Conservation (phyloP, 1,140 invertebrate species). For the Homalodisca vitripennis region DNA sequence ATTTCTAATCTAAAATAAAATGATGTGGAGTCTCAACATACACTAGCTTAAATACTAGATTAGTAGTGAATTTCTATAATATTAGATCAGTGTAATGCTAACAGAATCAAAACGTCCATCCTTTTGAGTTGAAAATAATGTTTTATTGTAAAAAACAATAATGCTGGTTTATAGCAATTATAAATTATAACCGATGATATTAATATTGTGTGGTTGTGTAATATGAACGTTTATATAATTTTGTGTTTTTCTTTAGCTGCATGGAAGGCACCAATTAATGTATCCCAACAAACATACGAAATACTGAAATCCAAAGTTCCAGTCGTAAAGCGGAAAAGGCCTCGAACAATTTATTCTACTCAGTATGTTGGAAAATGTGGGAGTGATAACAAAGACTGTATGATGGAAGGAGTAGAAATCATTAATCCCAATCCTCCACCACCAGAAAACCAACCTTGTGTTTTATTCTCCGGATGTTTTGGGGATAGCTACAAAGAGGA, state of each 20-base stretch:
- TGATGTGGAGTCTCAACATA: too few relatives aligned
- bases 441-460: constrained; percentile 45
- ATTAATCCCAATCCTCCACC: constrained; percentile 50
- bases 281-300: constrained; percentile 82
- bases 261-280: constrained; percentile 89
- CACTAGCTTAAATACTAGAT: too few relatives aligned
- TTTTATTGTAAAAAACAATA: too few relatives aligned
- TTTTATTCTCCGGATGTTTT: constrained; percentile 52
- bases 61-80: too few relatives aligned
- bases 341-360: constrained; percentile 45
- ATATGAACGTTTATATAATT: constrained; percentile 7
- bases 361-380: constrained; percentile 28
- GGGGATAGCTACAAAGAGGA: constrained; percentile 45
- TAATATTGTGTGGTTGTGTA: too few relatives aligned
- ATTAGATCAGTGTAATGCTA: too few relatives aligned
- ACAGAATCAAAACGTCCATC: too few relatives aligned
- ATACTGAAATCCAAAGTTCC: constrained; percentile 61
- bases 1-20: too few relatives aligned
- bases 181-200: too few relatives aligned
- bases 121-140: too few relatives aligned
- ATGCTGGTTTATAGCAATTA: too few relatives aligned
- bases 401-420: constrained; percentile 37
- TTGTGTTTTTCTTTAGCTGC: constrained; percentile 61
- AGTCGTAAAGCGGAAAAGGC: constrained; percentile 53
- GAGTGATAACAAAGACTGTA: constrained; percentile 40